These are phyloP conservation scores for Cecidostiba fungosa DNA, from an alignment of 2,888 invertebrate species.

Conservation along the genomic window DNA sequence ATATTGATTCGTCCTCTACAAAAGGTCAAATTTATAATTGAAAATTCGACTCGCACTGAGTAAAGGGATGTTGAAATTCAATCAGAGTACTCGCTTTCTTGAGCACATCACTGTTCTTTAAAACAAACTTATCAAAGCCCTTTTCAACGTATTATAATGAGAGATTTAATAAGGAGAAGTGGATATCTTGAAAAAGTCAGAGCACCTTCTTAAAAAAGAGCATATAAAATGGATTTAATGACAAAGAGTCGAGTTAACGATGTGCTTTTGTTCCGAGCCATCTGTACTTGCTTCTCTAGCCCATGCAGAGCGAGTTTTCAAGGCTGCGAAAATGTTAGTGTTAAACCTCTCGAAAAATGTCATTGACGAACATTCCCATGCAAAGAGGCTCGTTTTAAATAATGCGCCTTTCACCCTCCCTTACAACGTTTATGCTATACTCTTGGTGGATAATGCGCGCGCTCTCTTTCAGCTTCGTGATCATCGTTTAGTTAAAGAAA, in stretches of 20 bases:
- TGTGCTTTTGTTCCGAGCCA: constrained; percentile 41
- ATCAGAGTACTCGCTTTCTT: neutral
- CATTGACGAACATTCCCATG: constrained; percentile 67
- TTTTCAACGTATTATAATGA: neutral
- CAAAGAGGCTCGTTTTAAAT: constrained; percentile 66
- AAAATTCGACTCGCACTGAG: too few species aligned
- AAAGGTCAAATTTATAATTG: too few species aligned
- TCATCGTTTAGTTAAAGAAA: constrained; percentile 44
- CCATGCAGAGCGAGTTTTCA: constrained; percentile 1
- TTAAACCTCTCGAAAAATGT: constrained; percentile 54
- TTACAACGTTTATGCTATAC: constrained; percentile 18
- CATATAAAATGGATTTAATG: constrained; percentile 47
- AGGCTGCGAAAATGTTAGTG: constrained; percentile 57
- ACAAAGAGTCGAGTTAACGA: constrained; percentile 53
- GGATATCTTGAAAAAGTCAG: constrained; percentile 22
- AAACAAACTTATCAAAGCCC: neutral
- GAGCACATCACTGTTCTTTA: neutral
- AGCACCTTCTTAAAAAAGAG: constrained; percentile 8
- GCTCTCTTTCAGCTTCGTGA: constrained; percentile 31
- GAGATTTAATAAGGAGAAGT: neutral
- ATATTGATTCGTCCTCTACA: too few species aligned
- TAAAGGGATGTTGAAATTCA: neutral
- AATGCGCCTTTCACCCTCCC: constrained; percentile 63
- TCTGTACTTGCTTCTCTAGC: constrained; percentile 33
- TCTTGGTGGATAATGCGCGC: constrained; percentile 26